Percentiles rank a stretch among this genome's conserved stretches.
Evolutionary conservation across 2,113 vertebrate genomes (phyloP).

Genomic region (Centropristis striata): DNA sequence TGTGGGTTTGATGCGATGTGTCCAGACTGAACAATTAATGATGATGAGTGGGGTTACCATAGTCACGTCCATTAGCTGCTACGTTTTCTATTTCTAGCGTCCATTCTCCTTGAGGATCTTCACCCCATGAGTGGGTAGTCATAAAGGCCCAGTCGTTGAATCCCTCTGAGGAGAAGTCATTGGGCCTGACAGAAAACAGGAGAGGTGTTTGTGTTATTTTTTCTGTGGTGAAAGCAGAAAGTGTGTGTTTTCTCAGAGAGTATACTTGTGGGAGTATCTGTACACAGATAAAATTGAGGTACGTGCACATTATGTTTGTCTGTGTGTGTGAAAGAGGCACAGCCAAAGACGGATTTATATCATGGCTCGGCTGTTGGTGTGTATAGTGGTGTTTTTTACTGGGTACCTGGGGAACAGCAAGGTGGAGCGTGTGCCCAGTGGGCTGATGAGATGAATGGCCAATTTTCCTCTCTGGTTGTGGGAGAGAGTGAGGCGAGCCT

Average conservation of each 20-base stretch:
- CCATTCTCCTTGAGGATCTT: slow-evolving; percentile 95
- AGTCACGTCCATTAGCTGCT: slow-evolving; percentile 89
- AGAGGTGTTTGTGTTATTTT: not conserved
- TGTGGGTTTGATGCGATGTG: slow-evolving; percentile 21
- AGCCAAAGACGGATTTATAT: slow-evolving; percentile 20
- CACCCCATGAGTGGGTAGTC: slow-evolving; percentile 97
- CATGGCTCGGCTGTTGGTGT: slow-evolving; percentile 1
- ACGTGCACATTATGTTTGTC: not conserved
- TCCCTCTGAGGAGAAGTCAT: slow-evolving; percentile 94
- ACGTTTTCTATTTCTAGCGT: slow-evolving; percentile 94
- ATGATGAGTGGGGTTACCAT: slow-evolving; percentile 84
- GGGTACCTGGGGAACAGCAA: slow-evolving; percentile 92
- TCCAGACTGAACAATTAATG: slow-evolving; percentile 26
- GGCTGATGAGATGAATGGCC: slow-evolving; percentile 95
- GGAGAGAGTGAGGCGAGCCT: slow-evolving; percentile 93
- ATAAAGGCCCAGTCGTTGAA: slow-evolving; percentile 99
- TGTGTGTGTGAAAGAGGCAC: not conserved
- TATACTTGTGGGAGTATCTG: slow-evolving; percentile 10
- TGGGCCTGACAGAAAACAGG: slow-evolving; percentile 84
- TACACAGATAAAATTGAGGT: slow-evolving; percentile 5
- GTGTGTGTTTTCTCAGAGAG: not conserved
- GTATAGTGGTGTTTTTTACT: slow-evolving; percentile 35
- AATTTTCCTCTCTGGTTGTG: slow-evolving; percentile 95
- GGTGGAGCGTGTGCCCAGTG: slow-evolving; percentile 94
- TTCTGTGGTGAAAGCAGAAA: slow-evolving; percentile 3